phyloP scores from a whole-genome alignment of 2,113 vertebrate species.

The Cyanoderma ruficeps region DNA sequence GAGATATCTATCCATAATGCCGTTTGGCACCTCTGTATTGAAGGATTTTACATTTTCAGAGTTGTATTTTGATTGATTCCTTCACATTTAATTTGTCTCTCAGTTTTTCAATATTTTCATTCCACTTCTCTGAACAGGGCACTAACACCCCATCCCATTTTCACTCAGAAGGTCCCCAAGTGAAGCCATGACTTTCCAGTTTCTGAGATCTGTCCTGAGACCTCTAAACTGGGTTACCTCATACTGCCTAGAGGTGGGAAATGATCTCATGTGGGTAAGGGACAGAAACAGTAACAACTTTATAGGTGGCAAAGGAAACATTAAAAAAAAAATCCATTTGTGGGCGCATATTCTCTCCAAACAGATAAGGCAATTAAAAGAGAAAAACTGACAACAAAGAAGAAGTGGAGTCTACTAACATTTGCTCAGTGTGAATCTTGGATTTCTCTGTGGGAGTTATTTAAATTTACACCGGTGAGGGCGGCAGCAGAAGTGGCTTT shows the following conservation, averaged over 20 bases:
- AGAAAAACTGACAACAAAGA: constrained; percentile 37
- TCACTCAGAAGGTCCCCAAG: neutral
- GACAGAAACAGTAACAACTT: constrained; percentile 28
- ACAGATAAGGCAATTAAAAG: constrained; percentile 53
- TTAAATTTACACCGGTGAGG: constrained; percentile 49
- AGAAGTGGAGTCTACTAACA: constrained; percentile 23
- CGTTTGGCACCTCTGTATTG: neutral
- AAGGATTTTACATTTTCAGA: neutral
- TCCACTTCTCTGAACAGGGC: neutral
- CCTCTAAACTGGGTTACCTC: constrained; percentile 25
- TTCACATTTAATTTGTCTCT: neutral
- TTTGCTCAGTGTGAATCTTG: constrained; percentile 45
- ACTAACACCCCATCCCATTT: neutral
- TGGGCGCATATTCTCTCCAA: constrained; percentile 26
- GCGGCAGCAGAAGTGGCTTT: constrained; percentile 26
- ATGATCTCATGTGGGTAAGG: constrained; percentile 12
- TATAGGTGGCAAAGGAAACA: constrained; percentile 37
- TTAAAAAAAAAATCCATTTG: constrained; percentile 24
- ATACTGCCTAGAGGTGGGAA: neutral
- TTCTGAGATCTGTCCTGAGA: neutral
- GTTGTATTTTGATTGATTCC: neutral
- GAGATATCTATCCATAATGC: neutral
- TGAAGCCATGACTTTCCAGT: neutral
- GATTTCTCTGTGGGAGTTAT: constrained; percentile 57
- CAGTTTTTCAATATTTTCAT: neutral